These are phyloP conservation scores for Salvator merianae DNA, from an alignment of 2,113 vertebrate genomes.

Conservation along the genomic window DNA sequence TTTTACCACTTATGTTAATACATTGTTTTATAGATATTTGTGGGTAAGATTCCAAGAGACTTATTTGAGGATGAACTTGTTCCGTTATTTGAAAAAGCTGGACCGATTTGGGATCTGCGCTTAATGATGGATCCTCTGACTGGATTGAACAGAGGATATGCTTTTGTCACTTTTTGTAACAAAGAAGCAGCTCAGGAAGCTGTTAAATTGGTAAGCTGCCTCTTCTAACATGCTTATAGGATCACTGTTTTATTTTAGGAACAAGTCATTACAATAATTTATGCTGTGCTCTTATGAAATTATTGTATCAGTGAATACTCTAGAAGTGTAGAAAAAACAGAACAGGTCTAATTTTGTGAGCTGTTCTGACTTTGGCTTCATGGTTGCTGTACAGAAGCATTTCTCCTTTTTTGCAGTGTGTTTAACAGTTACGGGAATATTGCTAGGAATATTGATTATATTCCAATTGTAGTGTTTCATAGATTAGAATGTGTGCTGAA, in stretches of 20 bases:
- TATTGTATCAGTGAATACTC: too few relatives aligned
- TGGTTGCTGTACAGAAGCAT: too few relatives aligned
- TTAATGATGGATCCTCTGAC: constrained; percentile 99
- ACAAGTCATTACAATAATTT: too few relatives aligned
- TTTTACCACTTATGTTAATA: constrained; percentile 4
- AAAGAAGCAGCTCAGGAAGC: constrained; percentile 98
- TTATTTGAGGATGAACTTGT: constrained; percentile 98
- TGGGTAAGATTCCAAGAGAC: constrained; percentile 97
- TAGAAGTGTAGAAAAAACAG: too few relatives aligned
- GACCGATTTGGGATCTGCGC: constrained; percentile 95
- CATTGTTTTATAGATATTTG: constrained; percentile 87
- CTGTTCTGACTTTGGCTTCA: too few relatives aligned
- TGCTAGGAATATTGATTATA: too few relatives aligned
- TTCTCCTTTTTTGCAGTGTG: too few relatives aligned
- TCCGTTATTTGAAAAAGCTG: constrained; percentile 96
- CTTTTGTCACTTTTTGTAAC: constrained; percentile 98
- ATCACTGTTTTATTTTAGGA: background rate
- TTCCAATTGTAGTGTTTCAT: too few relatives aligned
- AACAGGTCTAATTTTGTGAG: too few relatives aligned
- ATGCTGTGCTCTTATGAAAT: background rate
- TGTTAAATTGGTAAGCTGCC: constrained; percentile 89
- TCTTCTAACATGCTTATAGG: background rate
- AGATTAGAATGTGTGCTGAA: too few relatives aligned
- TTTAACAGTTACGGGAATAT: too few relatives aligned
- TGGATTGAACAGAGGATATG: constrained; percentile 96